phyloP scores from a whole-genome alignment of 2,113 vertebrate genomes.

The Chaenogobius annularis region DNA sequence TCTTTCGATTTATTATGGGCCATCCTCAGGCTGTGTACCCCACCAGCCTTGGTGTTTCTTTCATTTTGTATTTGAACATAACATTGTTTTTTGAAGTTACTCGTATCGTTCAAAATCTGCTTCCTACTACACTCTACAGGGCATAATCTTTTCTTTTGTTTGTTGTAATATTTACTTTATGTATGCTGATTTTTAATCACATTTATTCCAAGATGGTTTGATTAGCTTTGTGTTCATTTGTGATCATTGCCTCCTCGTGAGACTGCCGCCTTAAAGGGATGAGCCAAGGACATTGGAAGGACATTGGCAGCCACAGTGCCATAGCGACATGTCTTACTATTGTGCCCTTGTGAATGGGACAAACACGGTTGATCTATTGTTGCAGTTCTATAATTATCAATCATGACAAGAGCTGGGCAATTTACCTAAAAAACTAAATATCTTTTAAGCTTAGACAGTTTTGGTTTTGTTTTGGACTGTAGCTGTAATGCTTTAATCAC shows the following conservation, averaged over 20 bases:
- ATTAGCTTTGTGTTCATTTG: conserved; percentile 43
- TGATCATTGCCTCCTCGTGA: conserved; percentile 54
- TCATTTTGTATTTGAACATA: conserved; percentile 24
- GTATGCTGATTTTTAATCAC: conserved; percentile 67
- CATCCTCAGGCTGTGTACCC: conserved; percentile 29
- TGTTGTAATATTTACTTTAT: conserved; percentile 48
- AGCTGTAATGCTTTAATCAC: background rate
- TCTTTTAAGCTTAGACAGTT: background rate
- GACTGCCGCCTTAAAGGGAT: conserved; percentile 37
- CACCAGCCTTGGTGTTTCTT: conserved; percentile 11
- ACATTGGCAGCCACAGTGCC: conserved; percentile 35
- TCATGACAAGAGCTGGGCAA: background rate
- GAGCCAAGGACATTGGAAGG: conserved; percentile 54
- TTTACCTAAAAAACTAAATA: background rate
- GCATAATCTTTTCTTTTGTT: conserved; percentile 39
- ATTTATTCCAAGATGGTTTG: conserved; percentile 49
- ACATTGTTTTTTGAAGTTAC: conserved; percentile 55
- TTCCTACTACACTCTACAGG: conserved; percentile 40
- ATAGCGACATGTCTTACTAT: conserved; percentile 30
- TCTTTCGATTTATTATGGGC: conserved; percentile 57
- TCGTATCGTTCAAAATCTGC: conserved; percentile 56
- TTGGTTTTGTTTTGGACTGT: background rate
- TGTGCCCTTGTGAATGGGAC: conserved; percentile 41
- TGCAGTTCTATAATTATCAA: conserved; percentile 44
- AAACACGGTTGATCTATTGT: no score